Evolutionary conservation across 2,113 vertebrate genomes (phyloP), one percentile per base, ranked within the genome.

Genomic region (Excalfactoria chinensis): DNA sequence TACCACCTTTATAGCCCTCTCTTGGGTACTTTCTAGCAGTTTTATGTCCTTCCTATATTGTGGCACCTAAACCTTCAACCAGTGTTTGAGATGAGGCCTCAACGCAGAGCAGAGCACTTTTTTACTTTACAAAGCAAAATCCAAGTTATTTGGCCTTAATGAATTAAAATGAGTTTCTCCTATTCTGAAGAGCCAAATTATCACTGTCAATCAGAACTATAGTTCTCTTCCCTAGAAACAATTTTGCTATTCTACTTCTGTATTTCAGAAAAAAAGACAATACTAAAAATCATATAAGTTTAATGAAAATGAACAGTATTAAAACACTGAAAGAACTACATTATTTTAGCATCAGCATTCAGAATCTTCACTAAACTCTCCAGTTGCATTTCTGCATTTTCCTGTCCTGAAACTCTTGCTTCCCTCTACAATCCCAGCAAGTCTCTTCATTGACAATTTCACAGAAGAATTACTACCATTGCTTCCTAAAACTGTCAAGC

Each of bases 261-360:
- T 60, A 55, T 67, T 71, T 89, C 75, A 85, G 53, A 75, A 88
- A 25, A 71, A 89, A 83, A 41, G 86, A 83, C 22, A 72, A 83
- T n/a, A 76, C 23, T 78, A 51, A 84, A 84, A 63, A 77, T 22
- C 76, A 12, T 11, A 6, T 68, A 81, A 63, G 9, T 35, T 41
- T 40, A 0, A 63, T 40, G 21, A 76, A 80, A 91, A 88, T 28
- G 82, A 55, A 53, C 34, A 58, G 9, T 26, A 58, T 37, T 20
- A 41, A 74, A 85, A 59, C 13, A 79, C 10, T 41, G 21, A 55
- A 74, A 79, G 20, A 84, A 92, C 5, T 63, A 53, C 6, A 53
- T 53, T 30, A 53, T 53, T 53, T 53, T 53, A 53, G 26, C 15
- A 28, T 17, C 51, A 53, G 51, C 51, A 53, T 53, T 83, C 37